Base-by-base conservation (phyloP, 2,888 invertebrate genomes). In the Oscheius onirici region DNA sequence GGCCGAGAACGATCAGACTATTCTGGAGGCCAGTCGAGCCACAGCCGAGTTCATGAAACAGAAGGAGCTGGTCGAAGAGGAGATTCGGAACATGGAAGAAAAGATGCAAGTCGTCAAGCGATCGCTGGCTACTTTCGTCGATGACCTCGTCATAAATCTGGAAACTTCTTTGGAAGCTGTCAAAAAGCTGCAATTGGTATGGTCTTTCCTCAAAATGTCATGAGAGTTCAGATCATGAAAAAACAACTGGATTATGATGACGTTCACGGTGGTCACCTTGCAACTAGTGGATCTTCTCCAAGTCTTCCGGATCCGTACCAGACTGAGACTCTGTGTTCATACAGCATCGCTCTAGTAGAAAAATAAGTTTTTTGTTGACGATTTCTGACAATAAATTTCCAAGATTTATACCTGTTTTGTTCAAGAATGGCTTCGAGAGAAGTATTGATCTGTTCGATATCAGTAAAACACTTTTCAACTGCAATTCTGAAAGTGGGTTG, bases 11-110 rank as follows among this genome's bases (percentile, higher is more conserved):
- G 66, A 66, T 5, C 66, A 66, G 17, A 66, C 52, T 20, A 24
- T 54, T 3, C n/a, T 51, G 6, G 54, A 54, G 54, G 66, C 52
- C 17, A 66, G 28, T 15, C 51, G 65, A n/a, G 65, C 65, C 15
- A 65, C 65, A 5, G 66, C 66, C 1, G 66, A 66, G 22, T 66
- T 66, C 17, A 52, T 54, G 3, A 66, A 66, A 28, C 66, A 66
- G 17, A 66, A 52, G 24, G 66, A 66, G 20, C 11, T 65, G 65
- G 65, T 65, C 11, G n/a, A 46, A 46, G 17, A 46, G 46, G 46
- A 46, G 46, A 17, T 17, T 58, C 20, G 22, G 17, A 41, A n/a
- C 5, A 28, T 40, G 40, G 6, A 41, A 3, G 13, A n/a, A 17
- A 40, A 58, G 40, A 49, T 65, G 65, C n/a, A 28, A n/a, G 65